A percentile compares a stretch with the other conserved stretches of the same genome.
These are phyloP conservation scores for Calidris pygmaea DNA, from an alignment of 2,113 vertebrate species.

Conservation along the genomic window DNA sequence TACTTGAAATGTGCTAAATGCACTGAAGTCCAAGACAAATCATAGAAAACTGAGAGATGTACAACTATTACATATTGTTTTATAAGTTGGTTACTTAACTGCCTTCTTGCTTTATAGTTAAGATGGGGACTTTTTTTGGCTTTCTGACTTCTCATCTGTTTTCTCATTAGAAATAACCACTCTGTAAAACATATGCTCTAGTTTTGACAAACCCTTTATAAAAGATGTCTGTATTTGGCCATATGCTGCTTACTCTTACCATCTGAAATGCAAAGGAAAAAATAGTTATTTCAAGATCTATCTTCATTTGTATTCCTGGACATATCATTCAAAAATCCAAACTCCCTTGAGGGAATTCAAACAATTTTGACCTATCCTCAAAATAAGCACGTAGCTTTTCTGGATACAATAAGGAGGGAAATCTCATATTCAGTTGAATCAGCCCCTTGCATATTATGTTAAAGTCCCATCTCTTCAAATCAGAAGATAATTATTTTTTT, in stretches of 20 bases:
- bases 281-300: background rate
- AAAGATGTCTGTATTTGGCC: background rate
- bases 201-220: background rate
- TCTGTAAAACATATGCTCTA: background rate
- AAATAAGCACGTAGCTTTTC: background rate
- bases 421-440: constrained; percentile 3
- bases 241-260: background rate
- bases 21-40: background rate
- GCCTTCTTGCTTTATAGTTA: background rate
- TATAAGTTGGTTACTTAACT: background rate
- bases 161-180: background rate
- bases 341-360: background rate
- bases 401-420: constrained; percentile 5
- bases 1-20: background rate
- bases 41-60: background rate
- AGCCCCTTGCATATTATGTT: constrained; percentile 26
- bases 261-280: background rate
- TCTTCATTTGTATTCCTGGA: constrained; percentile 2
- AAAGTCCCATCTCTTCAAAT: constrained; percentile 22
- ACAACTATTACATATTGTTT: background rate
- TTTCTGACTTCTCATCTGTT: background rate
- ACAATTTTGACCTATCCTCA: background rate
- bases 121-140: background rate
- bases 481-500: constrained; percentile 16
- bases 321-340: background rate